Conservation (phyloP, 2,113 vertebrate species). For the Sialia sialis region DNA sequence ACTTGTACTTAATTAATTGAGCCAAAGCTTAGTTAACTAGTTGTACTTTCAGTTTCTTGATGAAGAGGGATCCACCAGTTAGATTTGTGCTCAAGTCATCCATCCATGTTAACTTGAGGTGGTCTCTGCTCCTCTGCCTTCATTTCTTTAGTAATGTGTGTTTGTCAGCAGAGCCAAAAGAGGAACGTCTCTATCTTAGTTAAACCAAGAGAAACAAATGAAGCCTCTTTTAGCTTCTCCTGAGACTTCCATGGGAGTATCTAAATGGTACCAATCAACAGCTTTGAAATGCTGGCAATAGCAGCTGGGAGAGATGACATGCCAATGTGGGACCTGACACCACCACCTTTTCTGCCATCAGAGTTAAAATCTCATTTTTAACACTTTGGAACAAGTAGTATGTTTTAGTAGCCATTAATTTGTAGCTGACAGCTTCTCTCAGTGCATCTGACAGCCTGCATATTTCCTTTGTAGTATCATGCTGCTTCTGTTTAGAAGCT, state of each 20-base stretch:
- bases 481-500: slow-evolving; percentile 48
- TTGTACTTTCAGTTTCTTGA: not conserved
- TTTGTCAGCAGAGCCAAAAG: not conserved
- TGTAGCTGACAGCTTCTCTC: slow-evolving; percentile 18
- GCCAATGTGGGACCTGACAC: not conserved
- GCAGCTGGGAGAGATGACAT: not conserved
- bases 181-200: not conserved
- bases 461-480: slow-evolving; percentile 32
- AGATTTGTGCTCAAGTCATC: not conserved
- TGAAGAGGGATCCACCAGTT: not conserved
- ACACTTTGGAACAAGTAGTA: slow-evolving; percentile 37
- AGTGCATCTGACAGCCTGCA: not conserved
- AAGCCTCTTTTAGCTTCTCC: not conserved
- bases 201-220: not conserved
- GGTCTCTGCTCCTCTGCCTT: not conserved
- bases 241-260: not conserved
- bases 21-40: not conserved
- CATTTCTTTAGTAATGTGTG: not conserved
- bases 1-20: not conserved
- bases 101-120: not conserved
- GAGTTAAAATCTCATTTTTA: slow-evolving; percentile 25
- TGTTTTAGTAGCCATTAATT: slow-evolving; percentile 50
- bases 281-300: not conserved
- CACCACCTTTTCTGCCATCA: not conserved
- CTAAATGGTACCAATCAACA: not conserved